phyloP scores from a whole-genome alignment of 1,140 invertebrate genomes.

The Drosophila malerkotliana region DNA sequence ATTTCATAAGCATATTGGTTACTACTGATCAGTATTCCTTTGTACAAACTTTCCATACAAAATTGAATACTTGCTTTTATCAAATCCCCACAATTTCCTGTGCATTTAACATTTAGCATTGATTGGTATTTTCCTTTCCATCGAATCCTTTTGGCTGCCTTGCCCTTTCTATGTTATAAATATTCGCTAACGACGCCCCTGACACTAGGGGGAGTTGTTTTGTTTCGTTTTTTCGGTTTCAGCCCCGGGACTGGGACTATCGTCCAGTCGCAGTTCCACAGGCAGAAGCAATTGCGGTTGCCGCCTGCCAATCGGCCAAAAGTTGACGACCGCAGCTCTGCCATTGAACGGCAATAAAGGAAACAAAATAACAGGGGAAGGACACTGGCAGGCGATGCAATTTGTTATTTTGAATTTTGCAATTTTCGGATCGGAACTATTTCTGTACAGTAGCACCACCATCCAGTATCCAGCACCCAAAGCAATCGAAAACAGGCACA shows the following conservation, averaged over 20 bases:
- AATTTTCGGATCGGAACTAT: slow-evolving; percentile 70
- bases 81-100: background rate
- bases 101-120: background rate
- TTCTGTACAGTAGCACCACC: slow-evolving; percentile 27
- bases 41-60: no score
- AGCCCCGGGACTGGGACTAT: background rate
- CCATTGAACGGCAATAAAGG: slow-evolving; percentile 55
- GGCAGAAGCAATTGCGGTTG: slow-evolving; percentile 70
- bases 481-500: slow-evolving; percentile 51
- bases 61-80: no score
- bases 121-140: slow-evolving; percentile 9
- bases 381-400: slow-evolving; percentile 57
- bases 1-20: no score
- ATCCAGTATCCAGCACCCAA: slow-evolving; percentile 12
- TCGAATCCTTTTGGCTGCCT: slow-evolving; percentile 1
- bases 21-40: no score
- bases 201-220: slow-evolving; percentile 38
- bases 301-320: slow-evolving; percentile 74
- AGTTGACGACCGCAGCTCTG: slow-evolving; percentile 68
- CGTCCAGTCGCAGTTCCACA: slow-evolving; percentile 7
- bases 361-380: slow-evolving; percentile 28
- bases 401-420: slow-evolving; percentile 80
- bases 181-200: slow-evolving; percentile 72
- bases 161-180: slow-evolving; percentile 51
- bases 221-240: slow-evolving; percentile 5